Conservation (phyloP, 2,113 vertebrate species). For the Oreotrochilus melanogaster region DNA sequence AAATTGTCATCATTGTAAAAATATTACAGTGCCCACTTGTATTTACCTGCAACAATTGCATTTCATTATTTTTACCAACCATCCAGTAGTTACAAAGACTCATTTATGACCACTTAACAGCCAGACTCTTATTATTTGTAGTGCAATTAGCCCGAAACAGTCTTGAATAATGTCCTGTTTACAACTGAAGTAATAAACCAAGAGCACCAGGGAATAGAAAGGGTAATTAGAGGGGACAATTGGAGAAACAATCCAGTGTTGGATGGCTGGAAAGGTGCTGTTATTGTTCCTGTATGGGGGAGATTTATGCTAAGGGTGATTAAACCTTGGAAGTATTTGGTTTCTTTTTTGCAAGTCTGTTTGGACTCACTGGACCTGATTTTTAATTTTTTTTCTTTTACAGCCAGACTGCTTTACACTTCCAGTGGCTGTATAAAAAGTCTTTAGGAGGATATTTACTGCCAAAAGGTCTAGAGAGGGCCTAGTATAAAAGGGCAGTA, state of each 20-base stretch:
- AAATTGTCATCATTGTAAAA: constrained; percentile 46
- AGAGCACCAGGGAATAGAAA: constrained; percentile 44
- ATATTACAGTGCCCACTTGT: not conserved
- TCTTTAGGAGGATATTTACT: constrained; percentile 17
- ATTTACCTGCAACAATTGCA: not conserved
- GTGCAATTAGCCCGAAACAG: constrained; percentile 46
- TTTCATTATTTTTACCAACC: constrained; percentile 55
- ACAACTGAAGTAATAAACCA: constrained; percentile 51
- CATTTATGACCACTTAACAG: constrained; percentile 52
- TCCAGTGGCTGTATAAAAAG: constrained; percentile 1
- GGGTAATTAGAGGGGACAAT: constrained; percentile 58
- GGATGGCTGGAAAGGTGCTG: constrained; percentile 13
- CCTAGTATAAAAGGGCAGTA: constrained; percentile 7
- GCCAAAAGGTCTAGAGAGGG: not conserved
- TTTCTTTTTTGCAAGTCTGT: constrained; percentile 10
- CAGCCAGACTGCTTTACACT: constrained; percentile 28
- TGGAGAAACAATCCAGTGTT: constrained; percentile 25
- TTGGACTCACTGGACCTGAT: not conserved
- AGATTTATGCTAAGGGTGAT: constrained; percentile 39
- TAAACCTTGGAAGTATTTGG: constrained; percentile 19
- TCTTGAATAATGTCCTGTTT: constrained; percentile 68
- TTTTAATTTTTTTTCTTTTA: not conserved
- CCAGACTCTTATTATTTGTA: constrained; percentile 54
- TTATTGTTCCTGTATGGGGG: not conserved
- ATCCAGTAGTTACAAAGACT: constrained; percentile 48